Evolutionary conservation across 1,140 invertebrate genomes (phyloP).

Genomic region (Formica selysi): DNA sequence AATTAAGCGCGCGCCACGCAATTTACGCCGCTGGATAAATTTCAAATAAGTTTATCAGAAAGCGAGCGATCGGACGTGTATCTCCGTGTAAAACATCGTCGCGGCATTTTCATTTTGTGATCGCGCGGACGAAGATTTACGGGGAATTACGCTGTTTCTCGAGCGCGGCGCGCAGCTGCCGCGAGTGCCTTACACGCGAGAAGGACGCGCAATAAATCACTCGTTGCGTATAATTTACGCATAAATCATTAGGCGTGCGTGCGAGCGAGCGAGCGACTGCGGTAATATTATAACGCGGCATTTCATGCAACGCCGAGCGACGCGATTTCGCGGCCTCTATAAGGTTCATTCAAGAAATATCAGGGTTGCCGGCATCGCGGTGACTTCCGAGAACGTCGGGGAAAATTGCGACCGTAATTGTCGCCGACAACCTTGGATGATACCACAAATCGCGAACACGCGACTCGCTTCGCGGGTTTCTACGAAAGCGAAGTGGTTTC

Average conservation of each 20-base stretch:
- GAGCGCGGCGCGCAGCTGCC: slow-evolving; percentile 16
- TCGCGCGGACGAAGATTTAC: slow-evolving; percentile 8
- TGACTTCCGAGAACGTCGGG: slow-evolving; percentile 29
- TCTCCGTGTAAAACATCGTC: background rate
- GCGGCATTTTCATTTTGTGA: background rate
- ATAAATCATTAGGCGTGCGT: slow-evolving; percentile 53
- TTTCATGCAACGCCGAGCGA: background rate
- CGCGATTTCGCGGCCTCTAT: background rate
- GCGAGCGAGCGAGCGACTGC: slow-evolving; percentile 15
- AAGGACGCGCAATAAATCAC: slow-evolving; percentile 40
- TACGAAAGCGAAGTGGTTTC: slow-evolving; percentile 45
- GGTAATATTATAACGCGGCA: background rate
- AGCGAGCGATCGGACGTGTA: background rate
- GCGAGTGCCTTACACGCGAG: slow-evolving; percentile 36
- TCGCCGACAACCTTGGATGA: slow-evolving; percentile 23
- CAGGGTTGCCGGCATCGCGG: background rate
- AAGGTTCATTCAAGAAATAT: slow-evolving; percentile 43
- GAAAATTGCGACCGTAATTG: slow-evolving; percentile 39
- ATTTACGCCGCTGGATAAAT: background rate
- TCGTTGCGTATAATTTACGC: slow-evolving; percentile 51
- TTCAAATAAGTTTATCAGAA: background rate
- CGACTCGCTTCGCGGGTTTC: slow-evolving; percentile 51
- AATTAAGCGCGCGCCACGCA: background rate
- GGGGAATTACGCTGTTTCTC: background rate
- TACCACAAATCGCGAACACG: slow-evolving; percentile 59